Evolutionary conservation across 1,140 invertebrate species (phyloP), one percentile per base, ranked within the genome.

Genomic region (Tetramorium alpestre): DNA sequence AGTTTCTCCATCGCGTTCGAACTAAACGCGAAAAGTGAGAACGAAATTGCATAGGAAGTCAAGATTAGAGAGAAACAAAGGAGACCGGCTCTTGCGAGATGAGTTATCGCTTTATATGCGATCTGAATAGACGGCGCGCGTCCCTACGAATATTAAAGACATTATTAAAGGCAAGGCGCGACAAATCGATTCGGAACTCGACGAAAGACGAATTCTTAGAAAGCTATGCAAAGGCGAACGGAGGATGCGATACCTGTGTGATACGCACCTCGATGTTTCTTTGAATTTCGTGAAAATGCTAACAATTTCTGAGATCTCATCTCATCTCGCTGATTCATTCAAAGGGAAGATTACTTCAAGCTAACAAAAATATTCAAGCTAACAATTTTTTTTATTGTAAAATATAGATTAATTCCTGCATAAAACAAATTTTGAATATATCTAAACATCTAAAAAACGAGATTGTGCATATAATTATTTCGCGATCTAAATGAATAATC

Each of bases 121-220:
- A 54, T 49, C 28, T 33, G 28, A 72, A 54, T 33, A 38, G 18
- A 72, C 3, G 18, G 5, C 18, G 11, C 16, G 22, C 22, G 7
- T 22, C 38, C 11, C 22, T 18, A 47, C 49, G 18, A 38, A 54
- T 73, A 56, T 73, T 56, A 54, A 73, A 54, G 18, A 73, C 18
- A 18, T 73, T 44, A 69, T 69, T 38, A 73, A 38, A 73, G 28
- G 49, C 49, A 28, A 72, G 16, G 3, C 47, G 69, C 38, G 38
- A 67, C 65, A 51, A 70, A 70, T 70, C 65, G 65, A 72, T 54
- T 73, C 49, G 49, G 10, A 54, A 33, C 8, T 38, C 25, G 47
- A 18, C 28, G 25, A 54, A 3, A 73, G 49, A 70, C n/a, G 10
- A 28, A 25, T 28, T 72, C 44, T 72, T 49, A 54, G 47, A 18